Evolutionary conservation across 1,140 invertebrate species (phyloP).

Genomic region (Octopus sinensis): DNA sequence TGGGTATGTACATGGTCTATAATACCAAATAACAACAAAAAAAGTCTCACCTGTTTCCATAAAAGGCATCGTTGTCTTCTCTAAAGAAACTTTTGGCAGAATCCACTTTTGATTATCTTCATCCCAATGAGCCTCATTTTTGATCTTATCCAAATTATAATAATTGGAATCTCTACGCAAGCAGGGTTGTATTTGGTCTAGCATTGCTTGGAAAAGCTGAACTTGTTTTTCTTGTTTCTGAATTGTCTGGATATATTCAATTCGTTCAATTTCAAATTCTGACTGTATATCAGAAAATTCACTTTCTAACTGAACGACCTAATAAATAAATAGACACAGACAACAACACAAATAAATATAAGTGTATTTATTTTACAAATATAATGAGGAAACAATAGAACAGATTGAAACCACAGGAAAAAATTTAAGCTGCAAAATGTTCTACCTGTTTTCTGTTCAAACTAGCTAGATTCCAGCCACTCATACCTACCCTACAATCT

Average conservation of each 20-base stretch:
- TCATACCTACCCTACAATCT: no score
- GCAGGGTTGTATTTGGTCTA: conserved; percentile 71
- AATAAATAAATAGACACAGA: conserved; percentile 12
- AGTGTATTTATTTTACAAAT: not conserved
- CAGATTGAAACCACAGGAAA: not conserved
- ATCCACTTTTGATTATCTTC: conserved; percentile 74
- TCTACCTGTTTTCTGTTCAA: no score
- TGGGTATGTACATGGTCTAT: not conserved
- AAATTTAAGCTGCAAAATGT: not conserved
- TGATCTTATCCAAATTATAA: conserved; percentile 61
- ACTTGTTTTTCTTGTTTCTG: conserved; percentile 72
- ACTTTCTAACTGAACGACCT: conserved; percentile 53
- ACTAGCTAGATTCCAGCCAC: no score
- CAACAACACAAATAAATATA: not conserved
- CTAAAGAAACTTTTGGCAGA: conserved; percentile 67
- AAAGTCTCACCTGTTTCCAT: conserved; percentile 34
- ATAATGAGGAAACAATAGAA: not conserved
- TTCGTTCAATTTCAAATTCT: conserved; percentile 80
- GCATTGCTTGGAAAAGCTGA: conserved; percentile 66
- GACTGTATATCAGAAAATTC: conserved; percentile 77
- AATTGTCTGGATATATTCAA: conserved; percentile 83
- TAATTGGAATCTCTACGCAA: conserved; percentile 76
- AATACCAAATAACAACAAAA: conserved; percentile 5
- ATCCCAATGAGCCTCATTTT: conserved; percentile 72
- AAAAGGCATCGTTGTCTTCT: conserved; percentile 70